A percentile compares a stretch with the other conserved stretches of the same genome.
phyloP scores from a whole-genome alignment of 2,888 invertebrate genomes.

The Chymomyza amoena region DNA sequence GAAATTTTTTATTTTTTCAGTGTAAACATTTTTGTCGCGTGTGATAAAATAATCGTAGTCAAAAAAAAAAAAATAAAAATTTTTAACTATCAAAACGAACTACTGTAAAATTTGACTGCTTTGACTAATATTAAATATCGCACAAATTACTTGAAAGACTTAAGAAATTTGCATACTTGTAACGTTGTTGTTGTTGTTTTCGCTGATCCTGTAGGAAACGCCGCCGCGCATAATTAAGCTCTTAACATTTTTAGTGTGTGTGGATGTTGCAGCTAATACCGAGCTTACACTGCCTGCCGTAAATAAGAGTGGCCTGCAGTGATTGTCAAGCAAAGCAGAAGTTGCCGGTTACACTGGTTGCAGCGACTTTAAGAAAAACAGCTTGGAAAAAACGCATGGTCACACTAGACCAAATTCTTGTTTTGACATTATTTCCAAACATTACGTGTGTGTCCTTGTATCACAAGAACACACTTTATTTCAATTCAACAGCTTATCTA shows the following conservation, averaged over 20 bases:
- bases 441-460: too few species aligned
- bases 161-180: background rate
- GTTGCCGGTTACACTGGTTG: too few species aligned
- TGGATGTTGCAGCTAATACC: background rate
- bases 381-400: too few species aligned
- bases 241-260: conserved; percentile 27
- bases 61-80: conserved; percentile 14
- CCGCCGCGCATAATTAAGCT: conserved; percentile 27
- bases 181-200: conserved; percentile 14
- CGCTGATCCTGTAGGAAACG: conserved; percentile 23
- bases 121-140: background rate
- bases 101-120: too few species aligned
- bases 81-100: background rate
- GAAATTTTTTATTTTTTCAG: conserved; percentile 12
- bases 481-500: too few species aligned
- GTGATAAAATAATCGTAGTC: conserved; percentile 28
- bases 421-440: too few species aligned
- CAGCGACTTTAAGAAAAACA: too few species aligned
- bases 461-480: too few species aligned
- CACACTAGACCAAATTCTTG: too few species aligned
- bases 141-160: background rate
- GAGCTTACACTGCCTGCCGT: background rate
- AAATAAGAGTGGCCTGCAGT: too few species aligned
- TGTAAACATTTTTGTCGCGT: background rate
- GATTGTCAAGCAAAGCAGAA: too few species aligned